phyloP scores from a whole-genome alignment of 2,113 vertebrate genomes.

The Orcinus orca region DNA sequence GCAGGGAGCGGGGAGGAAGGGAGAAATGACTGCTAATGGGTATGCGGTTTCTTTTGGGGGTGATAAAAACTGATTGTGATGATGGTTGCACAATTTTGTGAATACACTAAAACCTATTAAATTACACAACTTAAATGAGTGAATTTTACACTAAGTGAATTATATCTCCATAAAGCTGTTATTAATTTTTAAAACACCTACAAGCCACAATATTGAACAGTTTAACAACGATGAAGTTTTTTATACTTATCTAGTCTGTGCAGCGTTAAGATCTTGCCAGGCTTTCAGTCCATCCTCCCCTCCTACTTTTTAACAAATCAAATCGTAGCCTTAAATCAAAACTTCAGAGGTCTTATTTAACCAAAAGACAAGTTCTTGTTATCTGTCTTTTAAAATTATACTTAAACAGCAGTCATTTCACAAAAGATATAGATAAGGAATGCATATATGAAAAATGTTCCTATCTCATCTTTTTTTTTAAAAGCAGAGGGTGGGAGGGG shows the following conservation, averaged over 20 bases:
- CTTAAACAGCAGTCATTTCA: background rate
- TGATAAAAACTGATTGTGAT: constrained; percentile 18
- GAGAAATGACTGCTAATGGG: background rate
- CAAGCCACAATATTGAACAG: background rate
- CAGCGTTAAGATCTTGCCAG: background rate
- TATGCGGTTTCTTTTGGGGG: background rate
- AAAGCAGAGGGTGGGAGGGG: background rate
- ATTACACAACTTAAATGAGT: background rate
- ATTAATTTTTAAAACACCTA: constrained; percentile 1
- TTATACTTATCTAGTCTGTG: background rate
- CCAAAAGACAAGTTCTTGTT: background rate
- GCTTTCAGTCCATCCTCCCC: background rate
- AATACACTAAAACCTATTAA: constrained; percentile 38
- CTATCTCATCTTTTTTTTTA: background rate
- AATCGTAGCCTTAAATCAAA: constrained; percentile 1
- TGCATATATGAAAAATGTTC: background rate
- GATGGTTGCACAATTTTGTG: background rate
- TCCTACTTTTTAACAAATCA: constrained; percentile 34
- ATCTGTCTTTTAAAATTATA: constrained; percentile 31
- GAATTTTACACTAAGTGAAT: background rate
- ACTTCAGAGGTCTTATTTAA: background rate
- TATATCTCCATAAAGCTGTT: constrained; percentile 15
- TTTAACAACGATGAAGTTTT: background rate
- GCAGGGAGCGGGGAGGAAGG: accelerated
- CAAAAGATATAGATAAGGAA: background rate